Evolutionary conservation across 2,888 invertebrate genomes (phyloP), one percentile per base, ranked within the genome.

Genomic region (Sinotaia quadrata): DNA sequence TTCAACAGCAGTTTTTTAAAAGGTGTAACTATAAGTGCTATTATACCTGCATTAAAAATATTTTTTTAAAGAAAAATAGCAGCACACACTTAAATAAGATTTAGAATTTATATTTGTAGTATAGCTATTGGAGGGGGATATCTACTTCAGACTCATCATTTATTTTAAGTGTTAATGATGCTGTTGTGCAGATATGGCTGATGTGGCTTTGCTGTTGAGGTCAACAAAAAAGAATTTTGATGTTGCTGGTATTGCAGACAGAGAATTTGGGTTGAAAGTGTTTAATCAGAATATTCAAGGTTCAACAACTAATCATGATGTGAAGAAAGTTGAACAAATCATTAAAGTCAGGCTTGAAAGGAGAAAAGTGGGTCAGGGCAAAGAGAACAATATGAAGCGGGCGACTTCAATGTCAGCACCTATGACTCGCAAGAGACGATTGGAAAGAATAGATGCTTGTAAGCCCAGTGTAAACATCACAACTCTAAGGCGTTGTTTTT

Each of bases 141-240:
- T n/a, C n/a, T n/a, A n/a, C n/a, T n/a, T n/a, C n/a, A n/a, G n/a
- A n/a, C n/a, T n/a, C n/a, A n/a, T n/a, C n/a, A n/a, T n/a, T n/a
- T n/a, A n/a, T n/a, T n/a, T n/a, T n/a, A n/a, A n/a, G n/a, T n/a
- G n/a, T n/a, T n/a, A n/a, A n/a, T n/a, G n/a, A n/a, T n/a, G n/a
- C n/a, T n/a, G n/a, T 60, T 12, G 73, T 78, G 68, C 75, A 78
- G 80, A 74, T 73, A 80, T 80, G 80, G 78, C 75, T 54, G 77
- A 76, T 49, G 75, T 77, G 21, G 73, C 72, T 36, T 29, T 54
- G 54, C 70, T 75, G 61, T 61, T 77, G 21, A 66, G 75, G 31
- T 76, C 78, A 21, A 73, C 75, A 37, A 75, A 78, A 41, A 67
- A 57, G 27, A 31, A 24, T 27, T 5, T 36, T 12, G 12, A 24